Conservation (phyloP, 2,888 invertebrate species). For the Pseudeuparius sepicola region DNA sequence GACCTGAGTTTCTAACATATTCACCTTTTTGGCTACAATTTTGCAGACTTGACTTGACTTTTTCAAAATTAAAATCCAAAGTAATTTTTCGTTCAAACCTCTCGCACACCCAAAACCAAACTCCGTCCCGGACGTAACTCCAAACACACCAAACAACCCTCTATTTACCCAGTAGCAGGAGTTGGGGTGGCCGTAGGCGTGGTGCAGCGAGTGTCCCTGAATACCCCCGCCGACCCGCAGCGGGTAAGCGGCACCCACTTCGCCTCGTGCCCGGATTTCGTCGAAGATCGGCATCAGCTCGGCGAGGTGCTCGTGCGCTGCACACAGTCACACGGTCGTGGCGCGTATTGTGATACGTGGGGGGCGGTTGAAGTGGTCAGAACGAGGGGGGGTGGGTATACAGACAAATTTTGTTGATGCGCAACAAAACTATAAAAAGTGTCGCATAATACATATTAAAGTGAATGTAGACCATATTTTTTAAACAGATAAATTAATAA, state of each 20-base stretch:
- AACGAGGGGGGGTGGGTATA: background rate
- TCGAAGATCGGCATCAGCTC: slow-evolving; percentile 95
- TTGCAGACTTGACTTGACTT: too few relatives aligned
- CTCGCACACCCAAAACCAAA: too few relatives aligned
- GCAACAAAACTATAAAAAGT: background rate
- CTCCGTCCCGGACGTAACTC: slow-evolving; percentile 11
- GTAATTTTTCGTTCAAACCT: too few relatives aligned
- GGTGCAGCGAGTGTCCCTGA: slow-evolving; percentile 58
- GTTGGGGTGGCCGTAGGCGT: slow-evolving; percentile 43
- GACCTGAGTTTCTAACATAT: too few relatives aligned
- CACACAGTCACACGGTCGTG: too few relatives aligned
- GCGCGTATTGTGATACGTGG: too few relatives aligned
- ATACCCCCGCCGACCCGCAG: slow-evolving; percentile 72
- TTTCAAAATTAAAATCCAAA: too few relatives aligned
- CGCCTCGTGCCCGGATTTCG: slow-evolving; percentile 82
- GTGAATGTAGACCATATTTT: background rate
- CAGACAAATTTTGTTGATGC: background rate
- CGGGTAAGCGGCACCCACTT: slow-evolving; percentile 84
- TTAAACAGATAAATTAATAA: too few relatives aligned
- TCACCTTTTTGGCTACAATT: too few relatives aligned
- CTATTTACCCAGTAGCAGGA: slow-evolving; percentile 65
- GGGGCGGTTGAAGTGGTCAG: too few relatives aligned
- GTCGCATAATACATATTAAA: background rate
- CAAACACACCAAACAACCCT: slow-evolving; percentile 14
- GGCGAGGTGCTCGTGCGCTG: slow-evolving; percentile 90